phyloP scores from a whole-genome alignment of 1,140 invertebrate species.

The Andricus grossulariae region DNA sequence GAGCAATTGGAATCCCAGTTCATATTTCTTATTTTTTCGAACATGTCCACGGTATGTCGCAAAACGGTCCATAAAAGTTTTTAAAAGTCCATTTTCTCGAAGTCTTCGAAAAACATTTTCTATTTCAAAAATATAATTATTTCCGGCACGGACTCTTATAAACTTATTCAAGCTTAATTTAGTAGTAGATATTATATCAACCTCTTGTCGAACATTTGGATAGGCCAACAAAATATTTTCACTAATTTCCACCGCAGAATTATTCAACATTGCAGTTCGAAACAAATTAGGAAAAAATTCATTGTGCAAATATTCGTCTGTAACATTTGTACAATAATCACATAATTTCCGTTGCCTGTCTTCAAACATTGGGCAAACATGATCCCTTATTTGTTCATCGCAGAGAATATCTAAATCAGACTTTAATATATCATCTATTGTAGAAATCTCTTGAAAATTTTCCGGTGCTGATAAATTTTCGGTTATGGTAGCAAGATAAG shows the following conservation, averaged over 20 bases:
- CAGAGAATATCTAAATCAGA: constrained; percentile 47
- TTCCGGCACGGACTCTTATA: constrained; percentile 47
- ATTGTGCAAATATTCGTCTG: constrained; percentile 45
- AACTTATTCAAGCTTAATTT: constrained; percentile 41
- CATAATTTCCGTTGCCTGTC: constrained; percentile 40
- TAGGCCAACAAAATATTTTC: constrained; percentile 44
- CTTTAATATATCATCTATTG: constrained; percentile 43
- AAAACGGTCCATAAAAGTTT: constrained; percentile 41
- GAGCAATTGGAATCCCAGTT: neutral
- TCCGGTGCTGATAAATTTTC: constrained; percentile 45
- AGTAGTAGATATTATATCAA: constrained; percentile 40
- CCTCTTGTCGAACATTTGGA: constrained; percentile 32
- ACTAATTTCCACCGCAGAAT: constrained; percentile 48
- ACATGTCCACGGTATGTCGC: constrained; percentile 47
- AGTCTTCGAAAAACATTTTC: constrained; percentile 40
- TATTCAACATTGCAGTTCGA: constrained; percentile 39
- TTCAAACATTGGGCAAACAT: constrained; percentile 2
- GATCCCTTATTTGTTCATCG: constrained; percentile 23
- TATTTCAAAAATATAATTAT: constrained; percentile 52
- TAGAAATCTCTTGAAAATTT: constrained; percentile 42
- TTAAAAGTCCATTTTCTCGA: constrained; percentile 44
- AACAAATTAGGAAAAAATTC: constrained; percentile 47
- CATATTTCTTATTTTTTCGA: neutral
- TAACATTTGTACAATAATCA: constrained; percentile 34
- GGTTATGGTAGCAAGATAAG: constrained; percentile 46